These are phyloP conservation scores for Thamnophis elegans DNA, from an alignment of 2,797 vertebrate genomes.

Conservation along the genomic window DNA sequence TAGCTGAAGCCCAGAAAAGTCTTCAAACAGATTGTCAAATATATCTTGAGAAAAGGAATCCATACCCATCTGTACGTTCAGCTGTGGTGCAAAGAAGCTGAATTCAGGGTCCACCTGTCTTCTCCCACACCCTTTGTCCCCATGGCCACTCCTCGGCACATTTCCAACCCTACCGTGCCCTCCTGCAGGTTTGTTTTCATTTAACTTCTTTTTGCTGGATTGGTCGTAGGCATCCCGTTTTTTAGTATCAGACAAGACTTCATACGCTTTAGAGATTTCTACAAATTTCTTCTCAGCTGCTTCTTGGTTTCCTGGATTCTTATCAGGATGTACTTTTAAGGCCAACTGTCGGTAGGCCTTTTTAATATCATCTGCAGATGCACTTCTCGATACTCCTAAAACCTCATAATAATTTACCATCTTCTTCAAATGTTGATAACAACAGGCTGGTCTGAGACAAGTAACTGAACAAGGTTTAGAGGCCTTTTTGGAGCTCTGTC, in stretches of 20 bases:
- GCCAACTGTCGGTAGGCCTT: constrained; percentile 74
- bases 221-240: constrained; percentile 28
- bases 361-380: constrained; percentile 47
- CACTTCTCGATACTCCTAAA: constrained; percentile 39
- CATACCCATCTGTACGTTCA: constrained; percentile 24
- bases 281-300: constrained; percentile 75
- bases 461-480: background rate
- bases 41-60: constrained; percentile 45
- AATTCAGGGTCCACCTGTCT: constrained; percentile 2
- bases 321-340: constrained; percentile 79
- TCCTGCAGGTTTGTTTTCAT: constrained; percentile 18
- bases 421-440: constrained; percentile 36
- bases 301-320: constrained; percentile 80
- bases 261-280: constrained; percentile 48
- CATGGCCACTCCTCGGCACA: constrained; percentile 7
- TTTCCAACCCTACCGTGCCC: background rate
- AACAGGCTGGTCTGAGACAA: constrained; percentile 14
- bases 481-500: background rate
- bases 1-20: constrained; percentile 15
- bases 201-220: constrained; percentile 21
- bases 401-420: constrained; percentile 50
- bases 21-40: constrained; percentile 25
- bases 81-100: constrained; percentile 7
- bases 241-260: constrained; percentile 49
- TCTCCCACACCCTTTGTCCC: background rate